Evolutionary conservation across 2,888 invertebrate species (phyloP), one percentile per base, ranked within the genome.

Genomic region (Bimastos eiseni): DNA sequence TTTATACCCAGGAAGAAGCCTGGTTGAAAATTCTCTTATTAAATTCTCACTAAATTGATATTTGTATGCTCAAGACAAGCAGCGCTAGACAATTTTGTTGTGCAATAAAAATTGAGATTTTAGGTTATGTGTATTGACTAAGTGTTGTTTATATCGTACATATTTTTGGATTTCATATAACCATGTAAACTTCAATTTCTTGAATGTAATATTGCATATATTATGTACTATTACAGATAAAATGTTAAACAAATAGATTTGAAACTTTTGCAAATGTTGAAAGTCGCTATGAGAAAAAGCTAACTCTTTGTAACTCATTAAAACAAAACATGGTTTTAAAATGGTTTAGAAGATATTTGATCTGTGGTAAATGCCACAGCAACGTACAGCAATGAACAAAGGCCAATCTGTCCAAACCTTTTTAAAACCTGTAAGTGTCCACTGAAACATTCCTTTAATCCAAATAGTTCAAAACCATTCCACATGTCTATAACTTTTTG

Each of bases 91-190:
- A 24, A 24, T 49, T 41, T 24, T 49, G 49, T 49, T 49, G 49
- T 49, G 49, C 49, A 30, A 70, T 70, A 70, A 70, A 70, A 70
- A 41, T 41, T 6, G 41, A 41, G 6, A 41, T 15, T 41, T 41
- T 41, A 15, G 41, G 6, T 41, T 41, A 41, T 41, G 41, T 70
- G 70, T 70, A 70, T 70, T 70, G n/a, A 70, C n/a, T 70, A n/a
- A 70, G 70, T 70, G 70, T 70, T 70, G 70, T 70, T n/a, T 70
- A n/a, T 70, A n/a, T n/a, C n/a, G 70, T 70, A 70, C 70, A 70
- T 70, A n/a, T n/a, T 70, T 55, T 70, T 70, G n/a, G 30, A 70
- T 70, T 70, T 70, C 70, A 30, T 70, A n/a, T 70, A 70, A 70
- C 30, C n/a, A n/a, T 70, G 70, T 30, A 70, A 30, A 70, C n/a